Evolutionary conservation across 2,113 vertebrate species (phyloP).

Genomic region (Ictalurus punctatus): DNA sequence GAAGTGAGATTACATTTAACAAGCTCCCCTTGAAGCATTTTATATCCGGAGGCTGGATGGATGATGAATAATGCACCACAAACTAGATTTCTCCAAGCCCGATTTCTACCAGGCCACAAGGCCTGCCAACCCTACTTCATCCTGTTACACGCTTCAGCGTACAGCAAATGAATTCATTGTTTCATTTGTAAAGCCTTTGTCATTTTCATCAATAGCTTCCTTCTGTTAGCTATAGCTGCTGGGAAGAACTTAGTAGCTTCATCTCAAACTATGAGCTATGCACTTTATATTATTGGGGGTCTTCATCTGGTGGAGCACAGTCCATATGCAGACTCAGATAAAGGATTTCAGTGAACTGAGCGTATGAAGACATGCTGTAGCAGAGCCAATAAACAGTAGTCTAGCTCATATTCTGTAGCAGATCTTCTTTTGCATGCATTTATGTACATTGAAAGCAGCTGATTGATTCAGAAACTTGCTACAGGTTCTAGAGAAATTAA

Average conservation of each 20-base stretch:
- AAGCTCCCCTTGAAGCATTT: constrained; percentile 35
- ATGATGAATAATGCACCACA: constrained; percentile 58
- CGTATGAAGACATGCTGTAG: not conserved
- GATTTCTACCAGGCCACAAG: constrained; percentile 8
- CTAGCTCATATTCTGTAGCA: not conserved
- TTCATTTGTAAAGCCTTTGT: constrained; percentile 19
- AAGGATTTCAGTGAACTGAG: not conserved
- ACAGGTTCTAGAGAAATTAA: not conserved
- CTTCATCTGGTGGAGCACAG: not conserved
- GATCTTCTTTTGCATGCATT: not conserved
- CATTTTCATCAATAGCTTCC: constrained; percentile 13
- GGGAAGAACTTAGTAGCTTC: not conserved
- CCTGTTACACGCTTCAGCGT: not conserved
- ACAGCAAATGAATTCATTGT: not conserved
- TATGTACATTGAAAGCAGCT: not conserved
- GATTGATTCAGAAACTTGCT: not conserved
- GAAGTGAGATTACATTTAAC: constrained; percentile 48
- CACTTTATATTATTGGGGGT: not conserved
- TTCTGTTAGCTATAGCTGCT: not conserved
- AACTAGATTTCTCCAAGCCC: constrained; percentile 15
- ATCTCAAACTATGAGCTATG: not conserved
- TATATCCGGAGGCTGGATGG: constrained; percentile 43
- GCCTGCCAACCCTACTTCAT: constrained; percentile 1
- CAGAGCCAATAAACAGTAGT: not conserved
- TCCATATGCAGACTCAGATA: not conserved